Conservation (phyloP, 2,888 invertebrate species). For the Epistrophe grossulariae region DNA sequence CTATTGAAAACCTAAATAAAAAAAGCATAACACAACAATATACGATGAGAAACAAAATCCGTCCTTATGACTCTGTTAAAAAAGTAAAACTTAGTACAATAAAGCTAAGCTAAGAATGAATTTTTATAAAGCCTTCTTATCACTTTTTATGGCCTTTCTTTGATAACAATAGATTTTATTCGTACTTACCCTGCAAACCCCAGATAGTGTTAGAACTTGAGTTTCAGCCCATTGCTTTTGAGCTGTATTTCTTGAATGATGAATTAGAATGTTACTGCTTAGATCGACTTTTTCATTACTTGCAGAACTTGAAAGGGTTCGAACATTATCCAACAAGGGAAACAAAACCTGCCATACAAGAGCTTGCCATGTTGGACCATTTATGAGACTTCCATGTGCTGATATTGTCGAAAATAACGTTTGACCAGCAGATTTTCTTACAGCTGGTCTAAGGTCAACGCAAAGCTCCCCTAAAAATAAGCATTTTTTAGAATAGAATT, state of each 20-base stretch:
- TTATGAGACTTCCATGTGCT: constrained; percentile 95
- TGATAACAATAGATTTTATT: too few species aligned
- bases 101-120: not conserved
- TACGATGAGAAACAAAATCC: not conserved
- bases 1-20: constrained; percentile 90
- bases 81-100: not conserved
- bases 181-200: constrained; percentile 91
- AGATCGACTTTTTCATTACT: constrained; percentile 91
- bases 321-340: constrained; percentile 96
- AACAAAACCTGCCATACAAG: constrained; percentile 98
- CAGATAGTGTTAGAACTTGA: constrained; percentile 94
- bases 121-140: not conserved
- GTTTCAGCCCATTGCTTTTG: constrained; percentile 99
- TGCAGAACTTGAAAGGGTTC: constrained; percentile 87
- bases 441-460: constrained; percentile 97
- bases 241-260: constrained; percentile 99
- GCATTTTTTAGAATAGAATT: constrained; percentile 4
- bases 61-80: not conserved
- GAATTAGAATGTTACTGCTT: constrained; percentile 97
- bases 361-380: constrained; percentile 96
- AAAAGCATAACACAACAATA: not conserved
- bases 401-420: constrained; percentile 98
- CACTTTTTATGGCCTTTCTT: not conserved
- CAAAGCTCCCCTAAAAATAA: constrained; percentile 90
- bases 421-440: constrained; percentile 98